Base-by-base conservation (phyloP, 2,797 vertebrate genomes). In the Oreortyx pictus region DNA sequence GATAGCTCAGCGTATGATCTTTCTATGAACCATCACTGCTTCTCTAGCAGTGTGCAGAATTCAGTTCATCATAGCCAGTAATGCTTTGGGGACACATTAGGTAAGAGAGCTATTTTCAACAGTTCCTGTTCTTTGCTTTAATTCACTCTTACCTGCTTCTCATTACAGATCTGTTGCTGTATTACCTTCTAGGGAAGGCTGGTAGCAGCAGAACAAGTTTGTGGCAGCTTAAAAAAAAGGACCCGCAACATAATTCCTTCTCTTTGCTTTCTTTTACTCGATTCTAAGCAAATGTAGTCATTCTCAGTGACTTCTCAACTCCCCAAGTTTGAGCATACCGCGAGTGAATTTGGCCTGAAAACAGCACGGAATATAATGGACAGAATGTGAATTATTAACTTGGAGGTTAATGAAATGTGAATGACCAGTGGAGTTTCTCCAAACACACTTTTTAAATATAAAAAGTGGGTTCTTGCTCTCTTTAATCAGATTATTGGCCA, bases 401-500 rank as follows among this genome's bases (percentile, higher is more conserved):
- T 79, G 74, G 89, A 93, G 60, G 67, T 88, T 96, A 95, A 95
- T 93, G 91, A 93, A 92, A 93, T 91, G 77, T 93, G 92, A 96
- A 95, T 93, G 96, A 89, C 82, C 80, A 78, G 88, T 92, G 91
- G 85, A 96, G n/a, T 96, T 95, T 89, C 89, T 95, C 91, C 94
- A 94, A 96, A 89, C 89, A 95, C 73, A 70, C 76, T 89, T 96
- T 94, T 96, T 61, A 94, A 91, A 91, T 86, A 90, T 54, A 93
- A 92, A 86, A 89, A 94, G 82, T 66, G 82, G 92, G 81, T 88
- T 90, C 82, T 93, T 82, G 11, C 94, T 93, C 71, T 91, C 88
- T 96, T 92, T 95, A 95, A 95, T 96, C 92, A 96, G 81, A 73
- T 94, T 94, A 82, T 88, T 95, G 96, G 95, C 95, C 57, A 66